Evolutionary conservation across 2,888 invertebrate genomes (phyloP).

Genomic region (Lasioglossum marginatum): DNA sequence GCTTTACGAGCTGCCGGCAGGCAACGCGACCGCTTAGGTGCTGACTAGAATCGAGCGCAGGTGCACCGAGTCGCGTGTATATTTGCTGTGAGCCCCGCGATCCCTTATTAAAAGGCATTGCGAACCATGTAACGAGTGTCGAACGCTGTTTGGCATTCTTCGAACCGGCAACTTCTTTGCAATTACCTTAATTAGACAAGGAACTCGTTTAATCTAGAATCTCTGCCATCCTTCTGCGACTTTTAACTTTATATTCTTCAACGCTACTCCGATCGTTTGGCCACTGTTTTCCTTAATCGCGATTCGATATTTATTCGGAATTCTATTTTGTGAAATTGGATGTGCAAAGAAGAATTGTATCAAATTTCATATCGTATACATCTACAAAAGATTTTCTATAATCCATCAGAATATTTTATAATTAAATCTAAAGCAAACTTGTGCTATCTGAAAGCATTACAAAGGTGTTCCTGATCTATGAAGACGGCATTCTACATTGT

Average conservation of each 20-base stretch:
- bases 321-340: neutral
- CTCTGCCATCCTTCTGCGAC: neutral
- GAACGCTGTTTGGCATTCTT: constrained; percentile 21
- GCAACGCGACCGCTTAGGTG: constrained; percentile 62
- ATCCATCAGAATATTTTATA: neutral
- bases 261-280: neutral
- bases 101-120: constrained; percentile 65
- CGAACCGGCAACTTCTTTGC: neutral
- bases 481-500: neutral
- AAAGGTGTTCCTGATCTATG: neutral
- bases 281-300: neutral
- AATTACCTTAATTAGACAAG: neutral
- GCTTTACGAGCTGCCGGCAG: constrained; percentile 75
- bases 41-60: constrained; percentile 63
- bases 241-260: neutral
- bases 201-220: neutral
- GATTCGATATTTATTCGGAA: neutral
- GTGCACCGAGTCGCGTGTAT: constrained; percentile 60
- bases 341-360: too few species aligned
- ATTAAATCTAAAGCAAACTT: neutral
- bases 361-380: too few species aligned
- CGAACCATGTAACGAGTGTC: constrained; percentile 42
- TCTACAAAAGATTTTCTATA: too few species aligned
- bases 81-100: constrained; percentile 52
- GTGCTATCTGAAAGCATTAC: neutral